Evolutionary conservation across 2,113 vertebrate genomes (phyloP).

Genomic region (Aviceda subcristata): DNA sequence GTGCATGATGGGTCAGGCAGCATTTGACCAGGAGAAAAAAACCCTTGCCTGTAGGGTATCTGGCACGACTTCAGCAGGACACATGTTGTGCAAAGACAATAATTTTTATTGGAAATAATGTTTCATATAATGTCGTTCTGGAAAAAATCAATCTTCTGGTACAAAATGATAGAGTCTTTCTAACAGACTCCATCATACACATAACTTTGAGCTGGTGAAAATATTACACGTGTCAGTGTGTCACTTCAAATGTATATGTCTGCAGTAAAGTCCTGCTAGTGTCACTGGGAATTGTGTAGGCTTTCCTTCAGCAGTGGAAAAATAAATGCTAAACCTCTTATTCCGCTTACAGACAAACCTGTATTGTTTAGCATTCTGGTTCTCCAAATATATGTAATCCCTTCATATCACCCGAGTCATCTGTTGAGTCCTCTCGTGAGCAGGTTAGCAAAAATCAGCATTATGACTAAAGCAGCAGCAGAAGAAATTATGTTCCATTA

Average conservation of each 20-base stretch:
- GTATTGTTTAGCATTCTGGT: not conserved
- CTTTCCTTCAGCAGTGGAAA: not conserved
- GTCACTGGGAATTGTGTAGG: not conserved
- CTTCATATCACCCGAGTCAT: not conserved
- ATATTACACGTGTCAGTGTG: fast-evolving
- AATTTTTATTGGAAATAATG: not conserved
- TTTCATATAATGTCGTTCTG: not conserved
- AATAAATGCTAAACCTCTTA: not conserved
- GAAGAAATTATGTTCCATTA: not conserved
- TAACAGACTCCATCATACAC: not conserved
- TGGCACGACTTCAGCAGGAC: not conserved
- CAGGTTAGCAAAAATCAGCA: not conserved
- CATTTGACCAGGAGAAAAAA: not conserved
- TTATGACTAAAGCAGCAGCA: not conserved
- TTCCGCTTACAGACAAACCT: not conserved
- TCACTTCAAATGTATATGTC: not conserved
- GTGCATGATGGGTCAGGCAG: not conserved
- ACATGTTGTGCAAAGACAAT: not conserved
- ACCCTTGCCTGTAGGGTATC: not conserved
- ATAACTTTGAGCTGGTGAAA: not conserved
- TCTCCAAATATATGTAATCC: not conserved
- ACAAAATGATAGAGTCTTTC: not conserved
- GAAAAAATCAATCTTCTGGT: not conserved
- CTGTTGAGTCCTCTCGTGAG: not conserved
- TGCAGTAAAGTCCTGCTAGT: not conserved